These are phyloP conservation scores for Darevskia mixta DNA, from an alignment of 2,797 vertebrate species.

Conservation along the genomic window DNA sequence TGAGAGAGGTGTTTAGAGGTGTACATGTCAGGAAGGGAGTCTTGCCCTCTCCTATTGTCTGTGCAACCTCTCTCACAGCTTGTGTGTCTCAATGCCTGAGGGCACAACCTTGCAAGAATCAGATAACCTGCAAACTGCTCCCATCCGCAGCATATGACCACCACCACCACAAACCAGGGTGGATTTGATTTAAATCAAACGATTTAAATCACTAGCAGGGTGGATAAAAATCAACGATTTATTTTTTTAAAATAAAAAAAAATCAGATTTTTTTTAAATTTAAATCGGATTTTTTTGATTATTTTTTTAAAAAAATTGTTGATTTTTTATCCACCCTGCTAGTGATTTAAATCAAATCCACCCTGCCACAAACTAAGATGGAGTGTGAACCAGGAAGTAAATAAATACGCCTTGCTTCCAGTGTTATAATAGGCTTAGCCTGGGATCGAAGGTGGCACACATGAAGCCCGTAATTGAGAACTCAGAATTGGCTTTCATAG, in stretches of 20 bases:
- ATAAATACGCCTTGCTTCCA: slow-evolving; percentile 21
- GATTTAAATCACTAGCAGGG: no score
- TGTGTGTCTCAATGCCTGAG: neutral
- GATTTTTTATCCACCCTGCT: no score
- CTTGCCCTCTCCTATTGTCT: neutral
- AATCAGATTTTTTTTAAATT: no score
- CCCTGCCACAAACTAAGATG: neutral
- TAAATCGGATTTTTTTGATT: no score
- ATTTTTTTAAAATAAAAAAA: no score
- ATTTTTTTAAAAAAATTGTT: no score
- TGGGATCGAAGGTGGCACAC: neutral
- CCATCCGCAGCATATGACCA: neutral
- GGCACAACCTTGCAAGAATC: no score
- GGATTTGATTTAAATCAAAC: no score
- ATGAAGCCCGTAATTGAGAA: neutral
- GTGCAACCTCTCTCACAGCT: neutral
- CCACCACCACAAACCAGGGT: no score
- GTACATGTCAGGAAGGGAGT: neutral
- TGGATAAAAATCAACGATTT: no score
- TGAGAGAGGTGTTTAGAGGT: no score
- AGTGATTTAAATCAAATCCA: no score
- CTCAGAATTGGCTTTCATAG: neutral
- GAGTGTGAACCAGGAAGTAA: slow-evolving; percentile 28
- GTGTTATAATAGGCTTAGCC: neutral
- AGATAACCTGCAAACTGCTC: neutral